Base-by-base conservation (phyloP, 2,888 invertebrate genomes). In the Athalia rosae region DNA sequence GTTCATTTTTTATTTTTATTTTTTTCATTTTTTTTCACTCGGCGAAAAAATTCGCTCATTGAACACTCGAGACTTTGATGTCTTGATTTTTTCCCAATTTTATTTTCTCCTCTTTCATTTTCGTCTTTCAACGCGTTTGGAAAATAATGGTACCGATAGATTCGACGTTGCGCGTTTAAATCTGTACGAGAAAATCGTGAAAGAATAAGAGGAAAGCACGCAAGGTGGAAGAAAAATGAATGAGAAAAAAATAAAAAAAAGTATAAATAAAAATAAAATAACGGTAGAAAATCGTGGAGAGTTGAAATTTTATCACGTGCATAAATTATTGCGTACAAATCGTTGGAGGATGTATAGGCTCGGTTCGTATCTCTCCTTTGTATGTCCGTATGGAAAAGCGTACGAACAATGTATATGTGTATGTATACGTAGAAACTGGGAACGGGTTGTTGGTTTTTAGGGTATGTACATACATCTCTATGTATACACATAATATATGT, bases 321-420 rank as follows among this genome's bases (percentile, higher is more conserved):
- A 76, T 76, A 76, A 76, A 76, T 76, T 76, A 76, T 76, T 76
- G 76, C 76, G 45, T 53, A 64, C 64, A 64, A 76, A 76, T 76
- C 43, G 76, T 56, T 66, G 3, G 28, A 28, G 2, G 28, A 28
- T 28, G 28, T 43, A 41, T 66, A 8, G 8, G 9, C n/a, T 8
- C 53, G 53, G 9, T 53, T 11, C 53, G 9, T 3, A 41, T 50
- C 8, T 11, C 41, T n/a, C 0, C 11, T 43, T 9, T 58, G 45
- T 45, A 58, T 58, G 13, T 56, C 53, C 3, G 8, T 43, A 43
- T 58, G 28, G 48, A 28, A 28, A 63, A 3, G 8, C 45, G n/a
- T 63, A 43, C 50, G 11, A n/a, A 50, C 5, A 45, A 50, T n/a
- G 9, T 53, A 7, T n/a, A 53, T 3, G 41, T 41, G 41, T 4